These are phyloP conservation scores for Crypturellus undulatus DNA, from an alignment of 2,113 vertebrate species.

Conservation along the genomic window DNA sequence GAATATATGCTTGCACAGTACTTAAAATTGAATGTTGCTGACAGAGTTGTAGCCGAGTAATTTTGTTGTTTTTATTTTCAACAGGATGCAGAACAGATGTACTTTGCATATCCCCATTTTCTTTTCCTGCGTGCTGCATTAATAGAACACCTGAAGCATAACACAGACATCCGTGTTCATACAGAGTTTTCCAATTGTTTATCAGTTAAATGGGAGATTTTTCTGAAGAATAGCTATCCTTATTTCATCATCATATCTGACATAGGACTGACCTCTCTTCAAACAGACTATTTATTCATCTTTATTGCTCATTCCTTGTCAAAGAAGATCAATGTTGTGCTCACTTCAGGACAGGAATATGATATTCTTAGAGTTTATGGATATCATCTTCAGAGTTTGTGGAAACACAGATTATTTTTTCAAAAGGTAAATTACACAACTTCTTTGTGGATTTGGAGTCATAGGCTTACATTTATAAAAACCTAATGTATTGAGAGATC, in stretches of 20 bases:
- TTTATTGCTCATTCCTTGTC: conserved; percentile 62
- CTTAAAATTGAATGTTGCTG: background rate
- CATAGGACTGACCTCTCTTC: conserved; percentile 23
- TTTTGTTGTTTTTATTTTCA: background rate
- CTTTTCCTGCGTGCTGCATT: conserved; percentile 33
- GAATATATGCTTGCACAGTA: background rate
- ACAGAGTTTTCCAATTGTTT: conserved; percentile 68
- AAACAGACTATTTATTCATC: conserved; percentile 45
- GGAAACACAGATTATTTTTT: conserved; percentile 20
- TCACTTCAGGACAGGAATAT: conserved; percentile 31
- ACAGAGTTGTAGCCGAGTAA: background rate
- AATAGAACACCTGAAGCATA: conserved; percentile 61
- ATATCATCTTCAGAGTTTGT: conserved; percentile 22
- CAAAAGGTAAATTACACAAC: background rate
- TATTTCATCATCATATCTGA: conserved; percentile 64
- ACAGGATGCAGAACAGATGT: conserved; percentile 66
- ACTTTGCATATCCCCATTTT: background rate
- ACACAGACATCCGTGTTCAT: conserved; percentile 33
- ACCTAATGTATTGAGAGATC: background rate
- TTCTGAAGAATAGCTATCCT: conserved; percentile 60
- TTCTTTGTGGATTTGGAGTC: background rate
- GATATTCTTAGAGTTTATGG: conserved; percentile 54
- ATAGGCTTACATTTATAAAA: background rate
- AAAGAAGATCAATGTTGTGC: conserved; percentile 58
- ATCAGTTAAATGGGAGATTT: conserved; percentile 46